Evolutionary conservation across 1,140 invertebrate genomes (phyloP), one percentile per base, ranked within the genome.

Genomic region (Coenobita brevimanus): DNA sequence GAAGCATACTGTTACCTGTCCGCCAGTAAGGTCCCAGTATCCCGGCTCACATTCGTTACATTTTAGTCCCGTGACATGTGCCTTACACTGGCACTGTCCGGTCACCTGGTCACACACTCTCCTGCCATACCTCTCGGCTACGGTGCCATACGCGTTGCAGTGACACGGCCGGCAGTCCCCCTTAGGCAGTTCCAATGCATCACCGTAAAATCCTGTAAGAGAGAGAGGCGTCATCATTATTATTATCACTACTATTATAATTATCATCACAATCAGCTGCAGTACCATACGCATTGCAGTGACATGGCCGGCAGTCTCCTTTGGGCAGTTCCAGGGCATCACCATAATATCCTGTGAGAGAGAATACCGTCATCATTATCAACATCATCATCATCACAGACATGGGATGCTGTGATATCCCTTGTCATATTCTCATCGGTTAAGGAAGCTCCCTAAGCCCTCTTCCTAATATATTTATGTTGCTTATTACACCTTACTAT

Each of bases 271-370:
- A 93, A 24, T 93, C 92, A 92, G 96, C 95, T 57, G 95, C 91
- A 0, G 97, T 98, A 10, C 98, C 98, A 0, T 94, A 94, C 1
- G 94, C 93, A 91, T 96, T 96, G 92, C 98, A 99, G 91, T 96
- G 94, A 92, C 98, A 99, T n/a, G 95, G 94, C 92, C 97, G 95
- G 91, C 98, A 99, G 90, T 98, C 96, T 71, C 98, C 97, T 92
- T 98, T 98, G 0, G 95, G 95, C 67, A 96, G 93, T 24, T 96
- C 95, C n/a, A 98, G 92, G 0, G 97, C 96, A 92, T 98, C 96
- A 41, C 97, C 97, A 91, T 95, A 98, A 92, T 95, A 98, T 78
- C 97, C 96, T 95, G 88, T 10, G 13, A 88, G n/a, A 91, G 91
- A 91, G 24, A 46, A 69, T n/a, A n/a, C n/a, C n/a, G n/a, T n/a